phyloP scores from a whole-genome alignment of 1,140 invertebrate genomes.

The Nymphalis io region DNA sequence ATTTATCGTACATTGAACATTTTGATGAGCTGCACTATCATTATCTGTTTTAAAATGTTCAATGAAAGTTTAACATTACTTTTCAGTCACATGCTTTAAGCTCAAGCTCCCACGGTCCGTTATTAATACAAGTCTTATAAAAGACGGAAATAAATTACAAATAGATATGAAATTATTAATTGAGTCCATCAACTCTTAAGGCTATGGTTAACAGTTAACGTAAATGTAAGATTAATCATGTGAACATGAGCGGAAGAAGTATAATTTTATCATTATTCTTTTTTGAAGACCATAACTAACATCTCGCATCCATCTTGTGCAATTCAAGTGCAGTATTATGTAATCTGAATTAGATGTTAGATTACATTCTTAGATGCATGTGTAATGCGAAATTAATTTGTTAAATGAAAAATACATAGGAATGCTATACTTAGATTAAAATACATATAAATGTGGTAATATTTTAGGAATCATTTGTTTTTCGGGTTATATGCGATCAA shows the following conservation, averaged over 20 bases:
- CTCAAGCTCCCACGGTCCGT: slow-evolving; percentile 17
- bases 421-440: too few relatives aligned
- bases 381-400: not conserved
- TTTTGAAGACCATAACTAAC: slow-evolving; percentile 30
- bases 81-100: slow-evolving; percentile 5
- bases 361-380: not conserved
- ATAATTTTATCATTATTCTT: slow-evolving; percentile 30
- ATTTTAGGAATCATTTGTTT: not conserved
- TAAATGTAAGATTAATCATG: slow-evolving; percentile 36
- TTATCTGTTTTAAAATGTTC: slow-evolving; percentile 24
- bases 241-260: slow-evolving; percentile 12
- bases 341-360: not conserved
- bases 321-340: slow-evolving; percentile 4
- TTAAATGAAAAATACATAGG: not conserved
- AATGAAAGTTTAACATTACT: slow-evolving; percentile 21
- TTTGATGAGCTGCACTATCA: slow-evolving; percentile 12
- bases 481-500: slow-evolving; percentile 11
- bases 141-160: slow-evolving; percentile 39
- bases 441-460: too few relatives aligned
- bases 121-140: slow-evolving; percentile 27
- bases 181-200: slow-evolving; percentile 28
- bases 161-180: slow-evolving; percentile 41
- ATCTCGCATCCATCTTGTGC: slow-evolving; percentile 15
- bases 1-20: slow-evolving; percentile 30
- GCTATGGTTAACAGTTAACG: slow-evolving; percentile 28